Evolutionary conservation across 2,113 vertebrate species (phyloP), one percentile per base, ranked within the genome.

Genomic region (Sisor rabdophorus): DNA sequence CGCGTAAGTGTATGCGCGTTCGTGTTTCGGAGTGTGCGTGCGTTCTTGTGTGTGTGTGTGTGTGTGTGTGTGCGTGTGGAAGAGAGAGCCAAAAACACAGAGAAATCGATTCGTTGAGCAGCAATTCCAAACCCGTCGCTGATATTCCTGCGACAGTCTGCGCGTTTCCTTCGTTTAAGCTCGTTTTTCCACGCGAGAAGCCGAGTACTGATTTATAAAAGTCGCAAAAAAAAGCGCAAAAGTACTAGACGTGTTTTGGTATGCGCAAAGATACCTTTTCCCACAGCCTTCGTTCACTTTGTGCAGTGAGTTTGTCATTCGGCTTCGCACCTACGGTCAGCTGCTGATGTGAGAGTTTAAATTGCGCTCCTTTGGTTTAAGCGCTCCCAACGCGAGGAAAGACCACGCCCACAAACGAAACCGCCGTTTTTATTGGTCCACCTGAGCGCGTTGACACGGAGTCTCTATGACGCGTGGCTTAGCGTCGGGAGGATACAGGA

Each of bases 291-390:
- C 56, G 32, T 59, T 28, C 30, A 44, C 82, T 75, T 60, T 48
- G 64, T 54, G 24, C 61, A 65, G 13, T 54, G 65, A 22, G 28
- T 60, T 36, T 20, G 60, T 24, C 58, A 50, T 58, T 53, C 63
- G 24, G 22, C 24, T 52, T 7, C 15, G 55, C 56, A 20, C 67
- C 52, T 50, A 20, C 58, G 75, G 40, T 22, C 78, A 53, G 67
- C 71, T 71, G 32, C 67, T 75, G 72, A 60, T 75, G 72, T 75
- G 75, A 85, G 86, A 90, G 88, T 95, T 95, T 93, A 92, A 95
- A 94, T 93, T 90, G 88, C 92, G 93, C 94, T 94, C 93, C 89
- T 91, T 92, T 86, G 24, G 90, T 92, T 92, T 93, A 91, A 93
- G 93, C 93, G 92, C 89, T 85, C 90, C 85, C 91, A 86, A 88